Conservation (phyloP, 2,113 vertebrate species). For the Chloropsis cyanopogon region DNA sequence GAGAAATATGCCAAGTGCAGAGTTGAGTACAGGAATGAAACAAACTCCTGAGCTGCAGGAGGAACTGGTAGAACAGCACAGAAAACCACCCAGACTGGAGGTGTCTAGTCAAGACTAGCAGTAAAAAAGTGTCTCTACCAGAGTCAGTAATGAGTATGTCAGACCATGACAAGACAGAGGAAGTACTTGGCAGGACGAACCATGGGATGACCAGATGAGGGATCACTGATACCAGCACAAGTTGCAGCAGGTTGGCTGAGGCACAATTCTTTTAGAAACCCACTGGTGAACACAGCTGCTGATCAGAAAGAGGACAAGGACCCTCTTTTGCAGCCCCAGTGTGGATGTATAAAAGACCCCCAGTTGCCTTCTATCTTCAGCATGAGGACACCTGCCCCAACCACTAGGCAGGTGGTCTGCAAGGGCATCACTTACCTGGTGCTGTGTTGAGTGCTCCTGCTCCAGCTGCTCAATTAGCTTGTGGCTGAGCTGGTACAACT, state of each 20-base stretch:
- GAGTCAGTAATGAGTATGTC: accelerated
- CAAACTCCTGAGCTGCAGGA: not conserved
- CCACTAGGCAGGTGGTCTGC: not conserved
- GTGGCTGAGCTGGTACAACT: accelerated
- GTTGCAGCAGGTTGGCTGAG: not conserved
- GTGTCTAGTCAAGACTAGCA: not conserved
- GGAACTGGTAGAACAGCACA: not conserved
- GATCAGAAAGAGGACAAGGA: not conserved
- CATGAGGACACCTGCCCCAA: accelerated
- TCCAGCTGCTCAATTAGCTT: not conserved
- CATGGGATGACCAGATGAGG: not conserved
- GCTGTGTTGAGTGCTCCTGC: not conserved
- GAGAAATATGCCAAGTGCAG: not conserved
- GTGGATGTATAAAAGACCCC: not conserved
- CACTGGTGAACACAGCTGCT: not conserved
- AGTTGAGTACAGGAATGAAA: not conserved
- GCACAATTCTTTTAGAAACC: not conserved
- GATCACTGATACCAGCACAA: not conserved
- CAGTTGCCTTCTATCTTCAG: not conserved
- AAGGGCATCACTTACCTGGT: not conserved
- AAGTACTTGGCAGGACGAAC: not conserved
- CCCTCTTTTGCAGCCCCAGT: not conserved
- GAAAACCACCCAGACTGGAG: not conserved
- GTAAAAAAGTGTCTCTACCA: not conserved
- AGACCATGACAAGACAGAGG: not conserved